A percentile compares a stretch with the other conserved stretches of the same genome.
Conservation (phyloP, 2,113 vertebrate genomes). For the Lathamus discolor region DNA sequence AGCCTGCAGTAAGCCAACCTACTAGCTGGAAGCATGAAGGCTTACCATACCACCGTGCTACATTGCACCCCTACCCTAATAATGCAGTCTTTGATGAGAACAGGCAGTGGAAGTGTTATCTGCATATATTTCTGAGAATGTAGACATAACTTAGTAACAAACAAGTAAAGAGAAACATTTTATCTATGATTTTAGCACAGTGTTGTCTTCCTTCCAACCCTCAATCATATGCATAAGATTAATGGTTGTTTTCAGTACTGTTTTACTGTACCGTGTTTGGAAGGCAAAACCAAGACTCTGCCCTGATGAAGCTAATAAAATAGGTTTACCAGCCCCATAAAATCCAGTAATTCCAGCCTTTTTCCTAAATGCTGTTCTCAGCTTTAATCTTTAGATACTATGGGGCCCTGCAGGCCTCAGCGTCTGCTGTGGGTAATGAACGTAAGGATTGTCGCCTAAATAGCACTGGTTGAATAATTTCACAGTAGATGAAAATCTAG, state of each 20-base stretch:
- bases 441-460: background rate
- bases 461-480: background rate
- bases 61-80: background rate
- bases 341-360: background rate
- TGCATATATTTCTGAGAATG: fast-evolving
- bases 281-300: background rate
- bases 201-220: background rate
- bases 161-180: background rate
- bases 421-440: background rate
- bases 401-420: background rate
- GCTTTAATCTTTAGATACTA: background rate
- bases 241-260: background rate
- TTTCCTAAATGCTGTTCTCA: background rate
- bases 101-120: too few relatives aligned
- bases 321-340: background rate
- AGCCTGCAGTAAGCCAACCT: background rate
- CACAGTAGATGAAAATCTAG: background rate
- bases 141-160: background rate
- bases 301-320: background rate
- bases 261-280: background rate
- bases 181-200: fast-evolving
- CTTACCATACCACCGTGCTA: background rate
- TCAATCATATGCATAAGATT: background rate
- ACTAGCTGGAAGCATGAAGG: background rate
- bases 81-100: fast-evolving